Conservation (phyloP, 1,140 invertebrate genomes). For the Pectinophora gossypiella region DNA sequence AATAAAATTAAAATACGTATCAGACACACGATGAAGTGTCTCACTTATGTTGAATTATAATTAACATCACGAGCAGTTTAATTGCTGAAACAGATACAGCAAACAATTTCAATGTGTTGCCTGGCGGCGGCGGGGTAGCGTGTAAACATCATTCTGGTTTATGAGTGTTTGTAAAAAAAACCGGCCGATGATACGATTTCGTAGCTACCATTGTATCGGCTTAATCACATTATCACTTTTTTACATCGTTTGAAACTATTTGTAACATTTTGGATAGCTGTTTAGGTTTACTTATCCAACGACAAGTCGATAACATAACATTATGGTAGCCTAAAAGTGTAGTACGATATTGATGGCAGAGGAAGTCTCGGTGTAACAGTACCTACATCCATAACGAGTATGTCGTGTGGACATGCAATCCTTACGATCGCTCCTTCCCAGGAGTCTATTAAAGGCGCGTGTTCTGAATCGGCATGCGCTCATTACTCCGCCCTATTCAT, state of each 20-base stretch:
- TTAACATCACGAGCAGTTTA: not conserved
- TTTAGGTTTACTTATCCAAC: no score
- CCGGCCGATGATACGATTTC: no score
- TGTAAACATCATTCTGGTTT: not conserved
- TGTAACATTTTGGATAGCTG: no score
- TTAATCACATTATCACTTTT: no score
- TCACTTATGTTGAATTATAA: not conserved
- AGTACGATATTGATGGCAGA: not conserved
- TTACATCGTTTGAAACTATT: no score
- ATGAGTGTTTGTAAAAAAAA: no score
- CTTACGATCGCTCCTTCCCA: not conserved
- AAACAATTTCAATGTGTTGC: not conserved
- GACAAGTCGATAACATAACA: no score
- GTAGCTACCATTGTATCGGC: no score
- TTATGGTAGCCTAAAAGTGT: not conserved
- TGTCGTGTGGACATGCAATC: not conserved
- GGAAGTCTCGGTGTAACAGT: not conserved
- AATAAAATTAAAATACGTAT: not conserved
- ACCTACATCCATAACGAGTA: not conserved
- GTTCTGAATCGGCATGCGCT: conserved; percentile 54
- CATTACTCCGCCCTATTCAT: conserved; percentile 59
- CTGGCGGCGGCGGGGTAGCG: not conserved
- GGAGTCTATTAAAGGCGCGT: conserved; percentile 51
- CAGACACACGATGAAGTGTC: not conserved
- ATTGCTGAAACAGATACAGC: not conserved